Percentiles rank a stretch among this genome's conserved stretches.
Evolutionary conservation across 2,113 vertebrate genomes (phyloP).

Genomic region (Cichladusa arquata): DNA sequence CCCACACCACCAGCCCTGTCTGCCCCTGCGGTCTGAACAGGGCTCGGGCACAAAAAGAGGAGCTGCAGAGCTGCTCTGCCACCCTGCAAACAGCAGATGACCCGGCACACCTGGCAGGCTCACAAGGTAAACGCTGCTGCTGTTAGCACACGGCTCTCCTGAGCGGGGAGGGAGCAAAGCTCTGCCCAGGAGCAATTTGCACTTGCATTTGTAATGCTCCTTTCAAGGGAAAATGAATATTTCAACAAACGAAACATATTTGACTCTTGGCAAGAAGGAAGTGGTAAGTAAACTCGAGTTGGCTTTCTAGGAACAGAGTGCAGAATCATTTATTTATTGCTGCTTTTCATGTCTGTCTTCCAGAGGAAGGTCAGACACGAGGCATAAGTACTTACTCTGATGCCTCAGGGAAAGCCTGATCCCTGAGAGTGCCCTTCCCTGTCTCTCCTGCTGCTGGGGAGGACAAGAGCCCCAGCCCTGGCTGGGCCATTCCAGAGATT

Average conservation of each 20-base stretch:
- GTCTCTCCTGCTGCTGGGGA: neutral
- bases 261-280: neutral
- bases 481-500: neutral
- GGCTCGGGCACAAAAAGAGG: neutral
- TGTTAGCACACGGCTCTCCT: neutral
- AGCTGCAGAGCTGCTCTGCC: neutral
- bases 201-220: neutral
- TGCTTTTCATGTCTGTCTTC: neutral
- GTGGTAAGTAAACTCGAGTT: neutral
- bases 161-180: neutral
- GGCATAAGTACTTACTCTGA: fast-evolving
- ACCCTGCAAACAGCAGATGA: conserved; percentile 19
- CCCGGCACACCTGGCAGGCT: conserved; percentile 22
- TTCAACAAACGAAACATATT: neutral
- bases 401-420: neutral
- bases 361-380: neutral
- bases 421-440: neutral
- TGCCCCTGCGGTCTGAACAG: neutral
- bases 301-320: conserved; percentile 19
- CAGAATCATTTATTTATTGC: conserved; percentile 15
- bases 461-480: neutral
- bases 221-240: conserved; percentile 15
- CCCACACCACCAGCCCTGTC: fast-evolving
- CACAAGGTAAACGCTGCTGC: conserved; percentile 17
- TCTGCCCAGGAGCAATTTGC: neutral